Evolutionary conservation across 92 coral and sea anemone genomes (phyloP).

Genomic region (Pocillopora grandis): DNA sequence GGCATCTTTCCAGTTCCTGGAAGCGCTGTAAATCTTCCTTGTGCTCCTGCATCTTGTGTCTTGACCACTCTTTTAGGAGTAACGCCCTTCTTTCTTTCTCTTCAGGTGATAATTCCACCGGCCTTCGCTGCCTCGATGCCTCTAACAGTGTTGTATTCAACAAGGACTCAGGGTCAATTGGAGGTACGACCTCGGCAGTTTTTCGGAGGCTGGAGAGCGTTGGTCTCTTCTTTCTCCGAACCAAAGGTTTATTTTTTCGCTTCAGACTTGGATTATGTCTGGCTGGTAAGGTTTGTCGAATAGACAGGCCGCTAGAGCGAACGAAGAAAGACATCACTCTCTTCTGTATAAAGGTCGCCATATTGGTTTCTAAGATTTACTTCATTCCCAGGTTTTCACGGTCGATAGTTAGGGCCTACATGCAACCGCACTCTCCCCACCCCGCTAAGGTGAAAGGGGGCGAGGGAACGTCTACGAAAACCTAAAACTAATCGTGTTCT

Average conservation of each 20-base stretch:
- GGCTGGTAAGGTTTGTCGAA: constrained; percentile 65
- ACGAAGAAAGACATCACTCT: constrained; percentile 63
- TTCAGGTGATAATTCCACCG: constrained; percentile 56
- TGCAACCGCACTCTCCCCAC: no score
- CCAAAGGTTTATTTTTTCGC: constrained; percentile 75
- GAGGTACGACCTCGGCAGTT: constrained; percentile 93
- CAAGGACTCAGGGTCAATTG: constrained; percentile 85
- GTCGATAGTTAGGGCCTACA: neutral
- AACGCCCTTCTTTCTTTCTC: constrained; percentile 82
- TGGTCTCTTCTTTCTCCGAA: constrained; percentile 65
- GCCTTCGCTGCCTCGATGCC: constrained; percentile 58
- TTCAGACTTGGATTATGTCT: constrained; percentile 92
- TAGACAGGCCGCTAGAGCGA: constrained; percentile 75
- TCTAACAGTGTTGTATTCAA: constrained; percentile 67
- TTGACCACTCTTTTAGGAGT: constrained; percentile 93
- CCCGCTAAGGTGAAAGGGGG: no score
- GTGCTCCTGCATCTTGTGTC: constrained; percentile 90
- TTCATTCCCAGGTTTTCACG: constrained; percentile 13
- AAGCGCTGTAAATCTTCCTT: constrained; percentile 85
- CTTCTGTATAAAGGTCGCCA: constrained; percentile 73
- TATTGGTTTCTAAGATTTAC: constrained; percentile 29
- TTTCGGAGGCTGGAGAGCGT: constrained; percentile 61
- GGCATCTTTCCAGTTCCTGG: constrained; percentile 80
- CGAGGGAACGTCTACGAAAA: no score
- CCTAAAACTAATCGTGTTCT: no score